Conservation (phyloP, 2,113 vertebrate species). For the Sphaerodactylus townsendi region DNA sequence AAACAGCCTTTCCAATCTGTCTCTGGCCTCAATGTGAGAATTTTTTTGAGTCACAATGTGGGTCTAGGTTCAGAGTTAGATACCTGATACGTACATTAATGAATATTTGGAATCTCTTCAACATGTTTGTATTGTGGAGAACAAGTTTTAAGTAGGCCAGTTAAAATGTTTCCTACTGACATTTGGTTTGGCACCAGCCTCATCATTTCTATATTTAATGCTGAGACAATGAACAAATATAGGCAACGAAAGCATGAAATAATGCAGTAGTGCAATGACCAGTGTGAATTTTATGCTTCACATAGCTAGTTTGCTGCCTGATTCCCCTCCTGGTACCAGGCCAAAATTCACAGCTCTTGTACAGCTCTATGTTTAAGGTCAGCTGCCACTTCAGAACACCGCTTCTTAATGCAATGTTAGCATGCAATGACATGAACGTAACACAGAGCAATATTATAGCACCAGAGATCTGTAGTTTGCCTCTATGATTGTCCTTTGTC, state of each 20-base stretch:
- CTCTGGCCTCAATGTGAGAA: too few relatives aligned
- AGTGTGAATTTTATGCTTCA: background rate
- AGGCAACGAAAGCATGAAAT: background rate
- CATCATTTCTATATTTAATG: constrained; percentile 18
- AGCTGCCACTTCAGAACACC: background rate
- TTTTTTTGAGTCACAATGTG: too few relatives aligned
- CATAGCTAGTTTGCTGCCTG: background rate
- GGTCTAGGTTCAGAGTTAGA: too few relatives aligned
- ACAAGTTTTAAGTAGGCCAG: background rate
- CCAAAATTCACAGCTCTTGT: constrained; percentile 22
- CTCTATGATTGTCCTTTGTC: too few relatives aligned
- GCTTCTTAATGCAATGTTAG: too few relatives aligned
- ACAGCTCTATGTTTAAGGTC: background rate
- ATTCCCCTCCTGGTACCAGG: background rate
- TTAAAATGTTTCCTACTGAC: constrained; percentile 1
- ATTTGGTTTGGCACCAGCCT: background rate
- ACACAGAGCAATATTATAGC: background rate
- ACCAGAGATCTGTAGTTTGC: background rate
- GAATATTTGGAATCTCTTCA: background rate
- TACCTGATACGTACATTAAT: background rate
- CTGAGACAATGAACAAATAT: background rate
- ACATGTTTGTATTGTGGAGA: background rate
- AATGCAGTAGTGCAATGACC: background rate
- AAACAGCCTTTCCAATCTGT: too few relatives aligned
- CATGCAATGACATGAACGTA: background rate